Evolutionary conservation across 2,888 invertebrate genomes (phyloP), one percentile per base, ranked within the genome.

Genomic region (Liodrosophila aerea): DNA sequence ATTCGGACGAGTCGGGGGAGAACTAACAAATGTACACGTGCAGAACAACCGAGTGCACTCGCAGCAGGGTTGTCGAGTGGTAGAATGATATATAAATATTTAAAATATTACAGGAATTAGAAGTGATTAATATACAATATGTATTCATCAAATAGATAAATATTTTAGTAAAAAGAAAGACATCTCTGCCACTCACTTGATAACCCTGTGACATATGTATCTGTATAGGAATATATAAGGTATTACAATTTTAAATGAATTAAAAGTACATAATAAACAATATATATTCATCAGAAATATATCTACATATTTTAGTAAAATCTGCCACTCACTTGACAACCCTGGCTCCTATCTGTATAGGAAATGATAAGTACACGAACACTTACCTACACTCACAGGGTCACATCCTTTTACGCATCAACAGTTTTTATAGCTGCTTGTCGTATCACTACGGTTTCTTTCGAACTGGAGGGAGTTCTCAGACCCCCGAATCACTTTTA

Each of bases 401-500:
- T 58, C 31, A 47, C 76, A 84, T 82, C 82, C 82, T 82, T 84
- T 69, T 65, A 82, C 73, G 82, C 85, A 64, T 78, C 65, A 76
- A 67, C 67, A 70, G 76, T 74, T 82, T 81, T 78, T 64, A 74
- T 75, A 49, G 67, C 47, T 72, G 73, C 62, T 58, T 51, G 60
- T 75, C 57, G 56, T 47, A 60, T 43, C 46, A 43, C 18, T 46
- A 36, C 16, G 43, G 30, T 49, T 53, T 72, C 62, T 51, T 54
- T 8, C 22, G 37, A 56, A 47, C 40, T 22, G 22, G 33, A 30
- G 49, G 41, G 11, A 27, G 43, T n/a, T n/a, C n/a, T n/a, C n/a
- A n/a, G n/a, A n/a, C n/a, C n/a, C n/a, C n/a, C n/a, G 64, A 69
- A 64, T 74, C 66, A 77, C 54, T 62, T 71, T 70, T 7, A 60